Base-by-base conservation (phyloP, 1,140 invertebrate genomes). In the Micrasema longulum region DNA sequence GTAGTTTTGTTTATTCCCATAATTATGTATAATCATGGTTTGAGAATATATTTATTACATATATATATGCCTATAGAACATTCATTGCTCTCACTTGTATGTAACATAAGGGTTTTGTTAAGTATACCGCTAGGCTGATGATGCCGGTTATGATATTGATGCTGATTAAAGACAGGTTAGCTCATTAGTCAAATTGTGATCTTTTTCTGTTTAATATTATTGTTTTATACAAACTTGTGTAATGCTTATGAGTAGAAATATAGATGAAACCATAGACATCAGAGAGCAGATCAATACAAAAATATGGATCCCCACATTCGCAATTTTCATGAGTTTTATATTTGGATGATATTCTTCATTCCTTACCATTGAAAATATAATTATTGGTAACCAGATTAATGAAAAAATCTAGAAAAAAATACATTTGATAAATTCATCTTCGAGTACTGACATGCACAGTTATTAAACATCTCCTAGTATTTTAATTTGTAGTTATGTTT, bases 341-440 rank as follows among this genome's bases (percentile, higher is more conserved):
- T 31, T 12, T 4, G 16, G 2, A 22, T 12, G 31, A 43, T 41
- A 60, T 18, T 60, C 10, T 14, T 22, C 36, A 20, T 60, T 14
- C 1, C 3, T 23, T 38, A 60, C 18, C 35, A 60, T 22, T 10
- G 55, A 60, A 38, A 60, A 60, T 14, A 60, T 23, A 11, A 41
- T 60, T 12, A 41, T 35, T 2, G 14, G 10, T 18, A 60, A 22
- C 55, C 55, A 60, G 18, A 41, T 41, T 41, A 60, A 12, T 7
- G 55, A 60, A 20, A 60, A 60, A 38, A 60, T 20, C 55, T 60
- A 36, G 0, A 60, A 60, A 11, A 60, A 36, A 31, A 12, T 12
- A 10, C 12, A 22, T 10, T 10, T 22, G 14, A 3, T 5, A 2
- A 55, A 31, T 35, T 18, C 20, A 14, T 22, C 2, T 2, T 38